Evolutionary conservation across 2,113 vertebrate genomes (phyloP).

Genomic region (Cnemophilus loriae): DNA sequence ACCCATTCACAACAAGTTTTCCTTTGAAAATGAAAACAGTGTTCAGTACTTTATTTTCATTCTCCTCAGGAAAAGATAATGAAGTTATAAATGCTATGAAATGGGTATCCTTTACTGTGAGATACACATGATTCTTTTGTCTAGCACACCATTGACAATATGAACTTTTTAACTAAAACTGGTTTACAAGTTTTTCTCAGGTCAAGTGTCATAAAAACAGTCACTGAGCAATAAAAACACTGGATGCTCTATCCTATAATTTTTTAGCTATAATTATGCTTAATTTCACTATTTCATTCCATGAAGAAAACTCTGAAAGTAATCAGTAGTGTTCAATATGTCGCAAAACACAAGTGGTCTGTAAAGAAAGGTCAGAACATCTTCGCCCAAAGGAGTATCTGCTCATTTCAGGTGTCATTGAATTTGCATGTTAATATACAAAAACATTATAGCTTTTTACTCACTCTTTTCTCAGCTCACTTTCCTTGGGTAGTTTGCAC

Average conservation of each 20-base stretch:
- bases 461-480: not conserved
- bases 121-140: not conserved
- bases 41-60: not conserved
- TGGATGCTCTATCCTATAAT: not conserved
- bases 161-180: not conserved
- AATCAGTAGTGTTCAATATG: not conserved
- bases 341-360: not conserved
- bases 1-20: not conserved
- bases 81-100: not conserved
- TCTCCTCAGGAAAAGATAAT: not conserved
- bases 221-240: constrained; percentile 21
- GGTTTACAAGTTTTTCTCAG: constrained; percentile 6
- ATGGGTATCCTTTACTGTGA: not conserved
- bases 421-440: not conserved
- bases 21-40: not conserved
- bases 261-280: not conserved
- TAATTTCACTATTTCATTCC: constrained; percentile 27
- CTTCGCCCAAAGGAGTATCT: not conserved
- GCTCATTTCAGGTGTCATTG: not conserved
- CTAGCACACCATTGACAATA: not conserved
- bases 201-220: constrained; percentile 49
- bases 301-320: constrained; percentile 4
- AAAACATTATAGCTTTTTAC: not conserved
- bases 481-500: not conserved
- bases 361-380: not conserved